Conservation (phyloP, 2,888 invertebrate genomes). For the Helleia helle region DNA sequence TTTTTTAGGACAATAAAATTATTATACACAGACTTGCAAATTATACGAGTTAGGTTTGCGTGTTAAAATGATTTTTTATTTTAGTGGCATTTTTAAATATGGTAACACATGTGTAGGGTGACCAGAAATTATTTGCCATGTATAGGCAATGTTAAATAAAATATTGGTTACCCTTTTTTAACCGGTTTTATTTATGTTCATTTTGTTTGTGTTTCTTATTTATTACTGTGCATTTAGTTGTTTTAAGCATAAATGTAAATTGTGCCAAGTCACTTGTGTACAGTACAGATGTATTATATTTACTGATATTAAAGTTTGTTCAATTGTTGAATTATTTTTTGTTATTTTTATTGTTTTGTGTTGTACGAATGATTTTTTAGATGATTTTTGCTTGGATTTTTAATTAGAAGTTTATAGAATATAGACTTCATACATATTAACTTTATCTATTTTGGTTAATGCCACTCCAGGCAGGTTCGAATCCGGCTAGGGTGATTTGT, state of each 20-base stretch:
- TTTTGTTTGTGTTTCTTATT: constrained; percentile 6
- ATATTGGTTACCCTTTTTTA: background rate
- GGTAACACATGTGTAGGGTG: background rate
- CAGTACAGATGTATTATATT: constrained; percentile 37
- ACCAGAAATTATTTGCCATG: constrained; percentile 1
- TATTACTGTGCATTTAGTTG: constrained; percentile 19
- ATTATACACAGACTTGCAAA: too few species aligned
- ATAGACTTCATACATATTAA: too few species aligned
- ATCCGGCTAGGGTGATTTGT: too few species aligned
- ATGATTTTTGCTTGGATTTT: too few species aligned
- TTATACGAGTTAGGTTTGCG: background rate
- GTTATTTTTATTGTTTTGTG: constrained; percentile 17
- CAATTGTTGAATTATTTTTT: constrained; percentile 34
- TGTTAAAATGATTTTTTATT: background rate
- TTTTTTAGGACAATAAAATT: too few species aligned
- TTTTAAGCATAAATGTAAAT: constrained; percentile 4
- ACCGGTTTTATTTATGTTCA: background rate
- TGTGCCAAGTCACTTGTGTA: constrained; percentile 3
- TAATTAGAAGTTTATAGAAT: too few species aligned
- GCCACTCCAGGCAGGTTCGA: too few species aligned
- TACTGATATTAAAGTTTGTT: constrained; percentile 52
- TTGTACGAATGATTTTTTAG: constrained; percentile 13
- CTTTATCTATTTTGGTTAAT: too few species aligned
- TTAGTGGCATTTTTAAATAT: constrained; percentile 5
- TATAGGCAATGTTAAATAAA: too few species aligned